Evolutionary conservation across 2,888 invertebrate genomes (phyloP), one percentile per base, ranked within the genome.

Genomic region (Gandaritis pyraliata): DNA sequence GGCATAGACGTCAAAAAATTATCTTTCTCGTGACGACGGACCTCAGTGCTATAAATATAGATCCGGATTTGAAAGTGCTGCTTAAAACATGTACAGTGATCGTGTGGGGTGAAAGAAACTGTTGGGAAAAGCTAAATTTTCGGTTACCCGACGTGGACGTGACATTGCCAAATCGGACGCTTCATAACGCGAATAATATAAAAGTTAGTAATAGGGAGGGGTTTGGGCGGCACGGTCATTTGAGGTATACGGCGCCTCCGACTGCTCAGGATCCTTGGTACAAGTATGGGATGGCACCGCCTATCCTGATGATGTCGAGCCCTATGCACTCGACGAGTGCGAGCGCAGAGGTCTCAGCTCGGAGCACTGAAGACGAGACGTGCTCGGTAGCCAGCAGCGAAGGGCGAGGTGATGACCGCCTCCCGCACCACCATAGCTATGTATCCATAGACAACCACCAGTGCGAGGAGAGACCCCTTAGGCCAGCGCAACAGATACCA

Each of bases 111-210:
- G 97, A 97, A 80, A 95, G 95, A 71, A 94, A 96, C 75, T 97
- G 97, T 93, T 97, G 97, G 97, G 96, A 97, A 78, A 97, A 97
- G 87, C 93, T 98, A 78, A 94, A 96, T 85, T 95, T 94, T 93
- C 95, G 96, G 73, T 95, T 97, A 94, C 97, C 97, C 71, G 96
- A 96, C 85, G 95, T 96, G 73, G 93, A 93, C 82, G 90, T 92
- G 81, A 93, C 93, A 69, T 86, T 93, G 64, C 93, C 94, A 72
- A 92, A 93, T 87, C 93, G 93, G 87, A 93, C 93, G 87, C 88
- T 92, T 80, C 92, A 92, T 81, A 90, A 87, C 69, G 86, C 92
- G 66, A 90, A 88, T 81, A 91, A 89, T 75, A 76, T 90, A 67
- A 93, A 92, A 81, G 86, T 83, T 81, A 80, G 83, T 78, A 89